Percentiles rank a stretch among this genome's conserved stretches.
These are phyloP conservation scores for Sardina pilchardus DNA, from an alignment of 2,113 vertebrate genomes.

Conservation along the genomic window DNA sequence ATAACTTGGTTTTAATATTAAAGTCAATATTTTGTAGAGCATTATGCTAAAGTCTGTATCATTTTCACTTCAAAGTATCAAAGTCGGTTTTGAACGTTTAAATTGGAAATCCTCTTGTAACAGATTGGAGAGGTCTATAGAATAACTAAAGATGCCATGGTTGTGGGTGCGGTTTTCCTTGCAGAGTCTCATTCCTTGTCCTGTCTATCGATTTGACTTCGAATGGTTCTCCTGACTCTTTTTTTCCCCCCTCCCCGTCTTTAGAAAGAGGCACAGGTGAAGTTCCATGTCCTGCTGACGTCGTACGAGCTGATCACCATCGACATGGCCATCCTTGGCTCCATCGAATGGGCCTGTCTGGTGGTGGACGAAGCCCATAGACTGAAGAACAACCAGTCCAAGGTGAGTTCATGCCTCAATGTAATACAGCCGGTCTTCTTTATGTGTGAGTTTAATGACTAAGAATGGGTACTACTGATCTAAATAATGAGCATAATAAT, in stretches of 20 bases:
- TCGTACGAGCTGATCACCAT: conserved; percentile 98
- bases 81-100: no score
- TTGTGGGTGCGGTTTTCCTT: neutral
- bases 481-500: neutral
- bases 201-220: neutral
- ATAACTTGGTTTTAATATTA: no score
- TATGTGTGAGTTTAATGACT: neutral
- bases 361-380: conserved; percentile 97
- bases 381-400: conserved; percentile 97
- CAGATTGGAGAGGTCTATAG: no score
- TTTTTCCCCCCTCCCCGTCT: no score
- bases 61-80: no score
- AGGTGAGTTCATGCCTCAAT: conserved; percentile 69
- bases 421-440: neutral
- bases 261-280: conserved; percentile 95
- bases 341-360: conserved; percentile 96
- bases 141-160: neutral
- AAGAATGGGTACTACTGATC: neutral
- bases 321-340: conserved; percentile 94
- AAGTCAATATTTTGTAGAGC: no score
- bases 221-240: neutral
- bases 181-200: neutral
- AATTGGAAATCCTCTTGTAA: no score
- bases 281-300: conserved; percentile 93
- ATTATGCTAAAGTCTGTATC: no score